Base-by-base conservation (phyloP, 2,888 invertebrate species). In the Hyposoter dolosus region DNA sequence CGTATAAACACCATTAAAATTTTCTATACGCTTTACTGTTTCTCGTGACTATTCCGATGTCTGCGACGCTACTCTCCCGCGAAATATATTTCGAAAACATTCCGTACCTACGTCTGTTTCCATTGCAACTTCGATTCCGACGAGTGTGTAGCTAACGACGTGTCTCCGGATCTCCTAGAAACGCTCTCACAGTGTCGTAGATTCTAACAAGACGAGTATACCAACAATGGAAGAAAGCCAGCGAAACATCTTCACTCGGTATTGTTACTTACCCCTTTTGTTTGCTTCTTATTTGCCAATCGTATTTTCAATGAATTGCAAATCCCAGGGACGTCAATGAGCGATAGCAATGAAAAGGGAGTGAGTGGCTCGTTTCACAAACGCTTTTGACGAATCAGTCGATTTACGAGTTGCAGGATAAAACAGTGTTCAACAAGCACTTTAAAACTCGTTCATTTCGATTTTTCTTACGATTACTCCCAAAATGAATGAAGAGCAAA, bases 231-330 rank as follows among this genome's bases (percentile, higher is more conserved):
- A n/a, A n/a, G 45, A 32, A 23, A 40, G 35, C n/a, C n/a, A 0
- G n/a, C 43, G 40, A 56, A 69, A 78, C 43, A 17, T 69, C 68
- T 78, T 69, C 28, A 69, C 69, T 68, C 50, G 17, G 43, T 40
- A 72, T 80, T 72, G 80, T 80, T 47, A 40, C 17, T 17, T 28
- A 2, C n/a, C 66, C 32, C 56, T 53, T 71, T 47, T 71, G 47
- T 50, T 50, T 50, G n/a, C 40, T 72, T 63, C 47, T 15, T 23
- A 47, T 45, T 40, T 28, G 56, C n/a, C 12, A 32, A 66, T 71
- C 32, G 56, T 56, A 78, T 23, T 77, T 81, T 72, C 81, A 72
- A 53, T 72, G 80, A 84, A 84, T 81, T 71, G 71, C 47, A 74
- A 82, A 74, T 84, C 77, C 68, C 47, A 15, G 10, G 40, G 19